phyloP scores from a whole-genome alignment of 2,797 vertebrate genomes.

The Heliangelus exortis region DNA sequence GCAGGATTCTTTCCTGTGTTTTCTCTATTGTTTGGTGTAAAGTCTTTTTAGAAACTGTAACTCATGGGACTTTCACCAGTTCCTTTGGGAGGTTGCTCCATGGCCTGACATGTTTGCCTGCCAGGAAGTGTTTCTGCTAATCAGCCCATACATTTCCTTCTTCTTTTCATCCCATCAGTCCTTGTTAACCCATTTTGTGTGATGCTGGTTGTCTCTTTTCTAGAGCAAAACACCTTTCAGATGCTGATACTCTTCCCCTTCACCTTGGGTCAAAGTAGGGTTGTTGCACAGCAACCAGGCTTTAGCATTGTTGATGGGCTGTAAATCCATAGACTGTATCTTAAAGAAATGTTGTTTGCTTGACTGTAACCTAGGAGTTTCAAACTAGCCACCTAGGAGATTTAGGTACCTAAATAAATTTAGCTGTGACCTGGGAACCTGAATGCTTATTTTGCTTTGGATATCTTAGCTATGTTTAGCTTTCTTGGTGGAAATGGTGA shows the following conservation, averaged over 20 bases:
- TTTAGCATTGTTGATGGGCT: not conserved
- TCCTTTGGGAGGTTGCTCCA: not conserved
- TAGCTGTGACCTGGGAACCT: constrained; percentile 1
- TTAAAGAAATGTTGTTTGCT: not conserved
- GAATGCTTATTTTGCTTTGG: not conserved
- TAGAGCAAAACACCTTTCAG: not conserved
- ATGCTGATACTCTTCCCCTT: not conserved
- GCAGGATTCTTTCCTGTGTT: not conserved
- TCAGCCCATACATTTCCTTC: not conserved
- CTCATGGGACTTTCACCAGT: not conserved
- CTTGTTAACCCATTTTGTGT: not conserved
- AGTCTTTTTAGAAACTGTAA: not conserved
- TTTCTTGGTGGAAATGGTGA: not conserved
- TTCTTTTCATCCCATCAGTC: not conserved
- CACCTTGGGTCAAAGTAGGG: not conserved
- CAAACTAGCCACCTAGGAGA: not conserved
- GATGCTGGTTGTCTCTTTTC: not conserved
- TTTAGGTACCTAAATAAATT: not conserved
- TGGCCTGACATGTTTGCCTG: not conserved
- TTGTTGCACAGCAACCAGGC: not conserved
- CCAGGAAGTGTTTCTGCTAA: not conserved
- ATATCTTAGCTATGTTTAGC: not conserved
- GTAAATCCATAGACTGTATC: not conserved
- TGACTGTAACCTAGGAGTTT: constrained; percentile 28
- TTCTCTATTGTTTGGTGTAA: not conserved